Base-by-base conservation (phyloP, 2,113 vertebrate species). In the Psilopogon haemacephalus region DNA sequence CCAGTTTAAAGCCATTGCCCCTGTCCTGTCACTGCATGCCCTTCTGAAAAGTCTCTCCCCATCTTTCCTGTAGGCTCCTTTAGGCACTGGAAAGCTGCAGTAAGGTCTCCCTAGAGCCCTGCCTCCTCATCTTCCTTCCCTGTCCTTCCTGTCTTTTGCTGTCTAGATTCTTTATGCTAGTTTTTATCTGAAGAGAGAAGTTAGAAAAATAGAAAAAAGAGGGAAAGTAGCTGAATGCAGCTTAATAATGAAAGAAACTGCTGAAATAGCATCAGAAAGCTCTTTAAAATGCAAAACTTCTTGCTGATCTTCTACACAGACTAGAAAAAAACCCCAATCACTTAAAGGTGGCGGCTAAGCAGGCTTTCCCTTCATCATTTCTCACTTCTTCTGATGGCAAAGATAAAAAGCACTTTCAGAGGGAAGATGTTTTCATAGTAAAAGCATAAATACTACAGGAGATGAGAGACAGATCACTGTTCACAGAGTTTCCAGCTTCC, bases 191-290 rank as follows among this genome's bases (percentile, higher is more conserved):
- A 13, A 48, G 75, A 52, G 60, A 46, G 44, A 68, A 69, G 73
- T 90, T 79, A 76, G 56, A 58, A 83, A 92, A 88, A 65, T 18
- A 54, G 52, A 84, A 64, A 11, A 21, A 27, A 9, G 2, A 26
- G 46, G 15, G 1, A 42, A 93, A 92, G 84, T 46, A 74, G 62
- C 76, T 93, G 58, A 80, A 74, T 77, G 81, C 76, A 78, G 85
- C 81, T 92, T 88, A 50, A 87, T 85, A 85, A 95, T 79, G 83
- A 91, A 93, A 91, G 75, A 80, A 96, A 88, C 30, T 91, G 95
- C 91, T 95, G 94, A 91, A 95, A 77, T 84, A 69, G 82, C 94
- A 81, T 72, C 91, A 93, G 82, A 91, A 86, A 30, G 28, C 90
- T 89, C 82, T 89, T 94, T 84, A 82, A 91, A 92, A 94, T 80